Evolutionary conservation across 2,113 vertebrate species (phyloP).

Genomic region (Corythornis vintsioides): DNA sequence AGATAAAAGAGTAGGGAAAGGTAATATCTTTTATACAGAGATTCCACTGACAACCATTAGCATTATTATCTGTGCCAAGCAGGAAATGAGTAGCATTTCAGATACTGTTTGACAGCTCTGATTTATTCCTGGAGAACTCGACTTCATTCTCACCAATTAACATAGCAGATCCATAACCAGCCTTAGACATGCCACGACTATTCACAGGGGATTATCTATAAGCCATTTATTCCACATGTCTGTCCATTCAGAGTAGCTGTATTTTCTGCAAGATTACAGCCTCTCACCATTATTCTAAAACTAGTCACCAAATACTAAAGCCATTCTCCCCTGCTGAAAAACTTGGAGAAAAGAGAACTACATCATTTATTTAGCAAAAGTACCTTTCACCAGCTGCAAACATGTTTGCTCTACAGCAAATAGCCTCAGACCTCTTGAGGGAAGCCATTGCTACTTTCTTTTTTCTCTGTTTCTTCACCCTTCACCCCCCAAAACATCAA

Average conservation of each 20-base stretch:
- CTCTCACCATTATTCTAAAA: slow-evolving; percentile 23
- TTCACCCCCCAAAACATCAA: background rate
- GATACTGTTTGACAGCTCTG: slow-evolving; percentile 54
- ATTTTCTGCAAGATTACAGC: slow-evolving; percentile 30
- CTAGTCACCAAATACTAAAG: background rate
- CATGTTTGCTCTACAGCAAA: background rate
- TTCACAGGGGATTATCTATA: slow-evolving; percentile 48
- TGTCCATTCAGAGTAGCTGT: slow-evolving; percentile 31
- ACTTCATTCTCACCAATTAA: slow-evolving; percentile 57
- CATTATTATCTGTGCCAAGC: slow-evolving; percentile 52
- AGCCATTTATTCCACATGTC: slow-evolving; percentile 37
- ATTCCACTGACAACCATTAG: slow-evolving; percentile 34
- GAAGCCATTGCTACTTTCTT: background rate
- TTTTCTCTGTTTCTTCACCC: background rate
- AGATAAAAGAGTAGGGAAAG: slow-evolving; percentile 31
- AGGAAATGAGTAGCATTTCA: slow-evolving; percentile 57
- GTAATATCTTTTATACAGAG: slow-evolving; percentile 31
- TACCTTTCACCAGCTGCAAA: background rate
- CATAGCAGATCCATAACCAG: slow-evolving; percentile 47
- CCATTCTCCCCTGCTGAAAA: background rate
- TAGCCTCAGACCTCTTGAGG: background rate
- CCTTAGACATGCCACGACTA: background rate
- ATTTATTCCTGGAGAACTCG: slow-evolving; percentile 47
- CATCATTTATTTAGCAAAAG: background rate
- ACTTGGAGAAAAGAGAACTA: background rate